These are phyloP conservation scores for Muntiacus muntjak DNA, from an alignment of 2,113 vertebrate species.

Conservation along the genomic window DNA sequence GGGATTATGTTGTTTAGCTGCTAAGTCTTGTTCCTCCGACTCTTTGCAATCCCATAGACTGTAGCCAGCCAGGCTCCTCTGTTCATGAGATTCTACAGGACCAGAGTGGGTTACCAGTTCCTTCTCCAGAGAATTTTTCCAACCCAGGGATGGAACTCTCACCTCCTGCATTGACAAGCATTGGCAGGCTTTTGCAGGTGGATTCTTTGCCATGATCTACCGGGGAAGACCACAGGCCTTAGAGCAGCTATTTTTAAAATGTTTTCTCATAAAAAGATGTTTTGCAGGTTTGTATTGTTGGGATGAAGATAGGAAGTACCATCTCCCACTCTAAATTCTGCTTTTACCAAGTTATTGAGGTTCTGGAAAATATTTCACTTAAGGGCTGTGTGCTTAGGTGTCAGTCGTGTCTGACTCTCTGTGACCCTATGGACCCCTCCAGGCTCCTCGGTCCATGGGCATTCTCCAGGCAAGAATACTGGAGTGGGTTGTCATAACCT, in stretches of 20 bases:
- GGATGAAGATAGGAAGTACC: rapidly evolving
- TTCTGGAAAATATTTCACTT: neutral
- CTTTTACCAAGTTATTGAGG: neutral
- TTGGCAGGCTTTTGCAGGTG: neutral
- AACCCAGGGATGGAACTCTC: neutral
- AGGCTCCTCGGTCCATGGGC: neutral
- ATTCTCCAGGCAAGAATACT: neutral
- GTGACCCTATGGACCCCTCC: neutral
- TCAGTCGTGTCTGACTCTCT: neutral
- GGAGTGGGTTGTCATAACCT: neutral
- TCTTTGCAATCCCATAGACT: neutral
- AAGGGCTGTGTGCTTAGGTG: neutral
- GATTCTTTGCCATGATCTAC: neutral
- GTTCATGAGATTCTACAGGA: neutral
- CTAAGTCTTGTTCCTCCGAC: neutral
- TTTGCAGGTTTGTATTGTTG: neutral
- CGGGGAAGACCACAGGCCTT: neutral
- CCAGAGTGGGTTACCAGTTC: neutral
- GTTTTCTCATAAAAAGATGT: neutral
- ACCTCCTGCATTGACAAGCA: neutral
- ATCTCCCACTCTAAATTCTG: neutral
- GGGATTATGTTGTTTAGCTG: neutral
- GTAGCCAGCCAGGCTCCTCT: neutral
- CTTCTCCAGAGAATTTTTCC: neutral
- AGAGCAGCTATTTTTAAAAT: neutral